Base-by-base conservation (phyloP, 2,888 invertebrate species). In the Tridacna gigas region DNA sequence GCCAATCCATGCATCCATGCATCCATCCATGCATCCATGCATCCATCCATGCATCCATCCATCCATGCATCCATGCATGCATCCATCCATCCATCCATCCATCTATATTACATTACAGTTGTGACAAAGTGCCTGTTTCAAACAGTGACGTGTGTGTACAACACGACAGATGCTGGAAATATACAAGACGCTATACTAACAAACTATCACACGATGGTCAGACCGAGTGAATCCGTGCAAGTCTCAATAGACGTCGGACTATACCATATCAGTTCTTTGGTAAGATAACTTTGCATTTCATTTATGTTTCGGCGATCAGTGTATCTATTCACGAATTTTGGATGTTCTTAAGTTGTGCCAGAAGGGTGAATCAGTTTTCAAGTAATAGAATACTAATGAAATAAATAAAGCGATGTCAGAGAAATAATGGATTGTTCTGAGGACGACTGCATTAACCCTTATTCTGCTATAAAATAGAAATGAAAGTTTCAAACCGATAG, bases 231-330 rank as follows among this genome's bases (percentile, higher is more conserved):
- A 11, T 47, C 22, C 13, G 51, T 51, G 12, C 12, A 47, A 26
- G 71, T 71, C n/a, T 3, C 0, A 3, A 71, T 71, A 22, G 71
- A 71, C 48, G n/a, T 71, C 20, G 71, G 71, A 7, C 12, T 71
- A 47, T 71, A 71, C 25, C 71, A 71, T 51, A 71, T 71, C 18
- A 71, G 71, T 20, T 71, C 71, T 15, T 26, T 71, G 71, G 71
- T 71, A 71, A 48, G 71, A 47, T 45, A 26, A 9, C 15, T 51
- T 51, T 13, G 12, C 51, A 56, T 56, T 20, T 56, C 20, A 56
- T 5, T 20, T 20, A 56, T 56, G 2, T 56, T 11, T 11, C 56
- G 20, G 2, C 11, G 11, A 51, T 51, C 11, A 13, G 15, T 51
- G 15, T 51, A 51, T 15, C 12, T 15, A 13, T 51, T 51, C 11